Conservation (phyloP, 2,888 invertebrate genomes). For the Rhagonycha fulva region DNA sequence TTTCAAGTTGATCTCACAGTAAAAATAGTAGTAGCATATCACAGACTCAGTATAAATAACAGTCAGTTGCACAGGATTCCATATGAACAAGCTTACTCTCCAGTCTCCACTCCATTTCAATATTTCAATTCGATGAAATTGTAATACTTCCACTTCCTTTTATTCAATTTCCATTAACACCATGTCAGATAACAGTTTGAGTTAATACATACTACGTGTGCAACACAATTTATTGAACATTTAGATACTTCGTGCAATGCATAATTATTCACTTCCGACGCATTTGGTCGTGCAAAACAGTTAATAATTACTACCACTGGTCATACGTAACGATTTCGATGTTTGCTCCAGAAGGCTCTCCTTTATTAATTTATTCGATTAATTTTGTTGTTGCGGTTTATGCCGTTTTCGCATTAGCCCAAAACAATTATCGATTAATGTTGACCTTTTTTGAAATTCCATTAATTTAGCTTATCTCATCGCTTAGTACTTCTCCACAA, state of each 20-base stretch:
- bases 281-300: constrained; percentile 9
- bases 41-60: background rate
- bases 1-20: too few relatives aligned
- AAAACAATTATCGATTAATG: background rate
- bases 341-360: constrained; percentile 1
- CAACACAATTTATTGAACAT: constrained; percentile 1
- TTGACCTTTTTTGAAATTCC: background rate
- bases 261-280: constrained; percentile 11
- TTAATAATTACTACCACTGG: constrained; percentile 5
- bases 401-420: background rate
- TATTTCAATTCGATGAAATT: background rate
- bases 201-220: background rate
- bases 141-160: background rate
- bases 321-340: background rate
- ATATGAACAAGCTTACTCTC: too few relatives aligned
- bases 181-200: background rate
- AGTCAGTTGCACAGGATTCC: background rate
- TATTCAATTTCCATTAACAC: background rate
- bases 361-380: background rate
- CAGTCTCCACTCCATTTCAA: too few relatives aligned
- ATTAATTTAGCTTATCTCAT: background rate
- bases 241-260: constrained; percentile 5
- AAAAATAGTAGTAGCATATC: background rate
- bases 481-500: background rate
- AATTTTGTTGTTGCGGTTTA: background rate